Conservation (phyloP, 2,888 invertebrate genomes). For the Drosophila kuntzei region DNA sequence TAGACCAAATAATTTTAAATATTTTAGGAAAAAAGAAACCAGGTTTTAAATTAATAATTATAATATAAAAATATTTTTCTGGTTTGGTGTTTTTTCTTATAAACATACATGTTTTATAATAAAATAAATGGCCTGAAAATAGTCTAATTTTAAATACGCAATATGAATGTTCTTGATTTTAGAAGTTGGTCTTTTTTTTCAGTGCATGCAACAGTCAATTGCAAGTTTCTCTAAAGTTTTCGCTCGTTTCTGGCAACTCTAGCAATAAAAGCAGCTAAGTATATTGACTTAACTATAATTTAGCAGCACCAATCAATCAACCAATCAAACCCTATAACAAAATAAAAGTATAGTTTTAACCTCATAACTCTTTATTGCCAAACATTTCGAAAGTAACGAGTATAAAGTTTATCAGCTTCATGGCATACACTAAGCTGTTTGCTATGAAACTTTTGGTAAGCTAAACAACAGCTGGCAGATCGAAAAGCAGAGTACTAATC, state of each 20-base stretch:
- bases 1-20: too few species aligned
- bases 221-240: conserved; percentile 31
- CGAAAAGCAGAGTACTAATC: neutral
- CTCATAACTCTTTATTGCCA: neutral
- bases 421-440: conserved; percentile 7
- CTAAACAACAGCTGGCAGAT: conserved; percentile 6
- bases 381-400: conserved; percentile 4
- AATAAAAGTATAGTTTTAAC: neutral
- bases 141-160: too few species aligned
- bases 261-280: neutral
- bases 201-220: conserved; percentile 24
- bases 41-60: too few species aligned
- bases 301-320: conserved; percentile 3
- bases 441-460: conserved; percentile 5
- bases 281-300: conserved; percentile 10
- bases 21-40: too few species aligned
- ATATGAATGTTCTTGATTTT: too few species aligned
- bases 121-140: too few species aligned
- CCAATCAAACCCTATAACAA: neutral
- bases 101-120: too few species aligned
- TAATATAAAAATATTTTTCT: too few species aligned
- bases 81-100: too few species aligned
- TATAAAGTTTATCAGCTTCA: neutral
- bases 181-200: too few species aligned
- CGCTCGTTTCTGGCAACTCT: neutral